These are phyloP conservation scores for Ophion slaviceki DNA, from an alignment of 2,888 invertebrate species.

Conservation along the genomic window DNA sequence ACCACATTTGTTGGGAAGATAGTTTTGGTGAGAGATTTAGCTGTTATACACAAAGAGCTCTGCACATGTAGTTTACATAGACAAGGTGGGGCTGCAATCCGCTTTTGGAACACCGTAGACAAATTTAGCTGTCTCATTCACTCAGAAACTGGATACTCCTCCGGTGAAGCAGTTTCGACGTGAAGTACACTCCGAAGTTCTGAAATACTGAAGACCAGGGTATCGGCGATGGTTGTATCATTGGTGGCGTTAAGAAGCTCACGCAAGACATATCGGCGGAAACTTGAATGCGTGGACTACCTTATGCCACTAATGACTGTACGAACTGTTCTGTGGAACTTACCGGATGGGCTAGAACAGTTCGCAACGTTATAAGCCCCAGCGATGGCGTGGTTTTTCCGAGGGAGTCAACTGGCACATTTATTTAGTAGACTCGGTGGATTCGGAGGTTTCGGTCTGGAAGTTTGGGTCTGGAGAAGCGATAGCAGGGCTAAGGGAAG, in stretches of 20 bases:
- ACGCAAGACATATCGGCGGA: background rate
- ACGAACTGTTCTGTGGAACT: background rate
- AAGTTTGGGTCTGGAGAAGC: conserved; percentile 19
- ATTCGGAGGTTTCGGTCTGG: background rate
- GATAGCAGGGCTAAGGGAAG: conserved; percentile 29
- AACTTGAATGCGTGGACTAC: background rate
- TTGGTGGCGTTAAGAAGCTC: background rate
- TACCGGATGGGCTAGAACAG: background rate
- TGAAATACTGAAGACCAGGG: background rate
- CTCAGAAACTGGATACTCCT: background rate
- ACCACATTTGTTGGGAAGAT: conserved; percentile 31
- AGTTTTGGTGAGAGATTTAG: conserved; percentile 2
- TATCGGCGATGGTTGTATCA: background rate
- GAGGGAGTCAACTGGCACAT: conserved; percentile 3
- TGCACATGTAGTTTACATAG: background rate
- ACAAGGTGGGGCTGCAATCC: conserved; percentile 41
- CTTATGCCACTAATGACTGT: background rate
- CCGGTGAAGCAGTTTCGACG: background rate
- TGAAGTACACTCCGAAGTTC: background rate
- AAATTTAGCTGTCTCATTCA: conserved; percentile 54
- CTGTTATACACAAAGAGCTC: conserved; percentile 11
- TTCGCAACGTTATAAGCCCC: background rate
- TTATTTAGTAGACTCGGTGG: conserved; percentile 8
- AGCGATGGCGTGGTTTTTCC: background rate
- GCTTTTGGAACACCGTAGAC: conserved; percentile 55